Evolutionary conservation across 2,888 invertebrate genomes (phyloP).

Genomic region (Clusia tigrina): DNA sequence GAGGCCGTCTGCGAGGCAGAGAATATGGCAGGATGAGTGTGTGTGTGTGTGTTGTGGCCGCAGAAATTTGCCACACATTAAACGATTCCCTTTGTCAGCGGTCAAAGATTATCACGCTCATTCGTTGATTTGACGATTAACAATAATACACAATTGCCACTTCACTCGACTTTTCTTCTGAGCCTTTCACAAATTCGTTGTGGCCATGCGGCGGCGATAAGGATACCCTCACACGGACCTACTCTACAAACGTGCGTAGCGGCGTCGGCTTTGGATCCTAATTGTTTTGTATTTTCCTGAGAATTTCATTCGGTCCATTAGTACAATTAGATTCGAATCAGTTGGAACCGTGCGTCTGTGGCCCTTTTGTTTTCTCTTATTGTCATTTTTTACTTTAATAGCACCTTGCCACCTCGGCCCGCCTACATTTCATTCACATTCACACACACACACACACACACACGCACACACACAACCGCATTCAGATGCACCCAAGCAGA

Average conservation of each 20-base stretch:
- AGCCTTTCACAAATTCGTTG: constrained; percentile 12
- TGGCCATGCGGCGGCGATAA: constrained; percentile 35
- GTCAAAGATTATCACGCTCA: neutral
- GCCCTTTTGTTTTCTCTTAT: constrained; percentile 38
- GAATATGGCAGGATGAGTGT: constrained; percentile 22
- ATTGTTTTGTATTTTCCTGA: constrained; percentile 36
- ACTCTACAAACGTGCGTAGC: neutral
- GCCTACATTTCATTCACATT: constrained; percentile 43
- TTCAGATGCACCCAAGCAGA: neutral
- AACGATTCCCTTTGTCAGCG: neutral
- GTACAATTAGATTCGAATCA: constrained; percentile 57
- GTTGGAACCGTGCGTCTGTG: constrained; percentile 18
- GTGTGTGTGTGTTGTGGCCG: constrained; percentile 8
- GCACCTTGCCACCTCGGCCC: constrained; percentile 50
- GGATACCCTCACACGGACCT: neutral
- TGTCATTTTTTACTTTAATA: constrained; percentile 57
- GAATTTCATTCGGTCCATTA: constrained; percentile 53
- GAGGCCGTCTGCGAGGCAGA: too few species aligned
- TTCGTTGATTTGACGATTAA: neutral
- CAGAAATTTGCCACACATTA: constrained; percentile 1
- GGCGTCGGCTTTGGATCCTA: neutral
- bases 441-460: neutral
- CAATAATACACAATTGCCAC: constrained; percentile 4
- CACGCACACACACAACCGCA: neutral
- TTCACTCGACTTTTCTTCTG: neutral